These are phyloP conservation scores for Spialia ferax DNA, from an alignment of 2,888 invertebrate genomes.

Conservation along the genomic window DNA sequence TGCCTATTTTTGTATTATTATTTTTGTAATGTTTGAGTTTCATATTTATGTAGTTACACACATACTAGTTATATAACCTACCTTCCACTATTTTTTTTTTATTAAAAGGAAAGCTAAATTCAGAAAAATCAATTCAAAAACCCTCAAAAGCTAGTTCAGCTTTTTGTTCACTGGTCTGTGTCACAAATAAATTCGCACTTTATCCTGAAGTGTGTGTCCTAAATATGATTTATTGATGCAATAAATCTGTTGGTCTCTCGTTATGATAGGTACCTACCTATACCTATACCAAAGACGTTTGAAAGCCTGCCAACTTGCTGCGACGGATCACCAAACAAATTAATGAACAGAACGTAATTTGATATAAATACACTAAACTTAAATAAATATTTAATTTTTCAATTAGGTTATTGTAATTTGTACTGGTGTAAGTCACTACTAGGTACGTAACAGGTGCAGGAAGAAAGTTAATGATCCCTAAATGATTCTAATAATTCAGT, in stretches of 20 bases:
- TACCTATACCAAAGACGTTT: conserved; percentile 64
- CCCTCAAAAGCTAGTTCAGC: conserved; percentile 33
- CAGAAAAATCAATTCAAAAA: not conserved
- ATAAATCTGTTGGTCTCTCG: conserved; percentile 75
- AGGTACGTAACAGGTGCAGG: too few relatives aligned
- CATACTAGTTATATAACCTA: too few relatives aligned
- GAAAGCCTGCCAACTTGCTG: conserved; percentile 74
- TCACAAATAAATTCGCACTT: conserved; percentile 56
- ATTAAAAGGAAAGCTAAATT: not conserved
- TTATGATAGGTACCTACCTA: conserved; percentile 60
- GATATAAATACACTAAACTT: conserved; percentile 38
- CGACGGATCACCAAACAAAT: conserved; percentile 41
- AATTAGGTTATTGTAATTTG: not conserved
- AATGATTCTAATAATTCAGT: too few relatives aligned
- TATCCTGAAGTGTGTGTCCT: conserved; percentile 62
- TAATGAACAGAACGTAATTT: not conserved
- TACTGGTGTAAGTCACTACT: not conserved
- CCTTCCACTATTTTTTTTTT: too few relatives aligned
- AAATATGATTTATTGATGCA: conserved; percentile 70
- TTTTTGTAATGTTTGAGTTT: too few relatives aligned
- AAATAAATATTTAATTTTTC: conserved; percentile 16
- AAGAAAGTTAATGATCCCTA: too few relatives aligned
- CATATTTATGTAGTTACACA: too few relatives aligned
- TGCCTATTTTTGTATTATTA: too few relatives aligned
- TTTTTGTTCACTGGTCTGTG: conserved; percentile 34